Evolutionary conservation across 2,797 vertebrate genomes (phyloP).

Genomic region (Melanogrammus aeglefinus): DNA sequence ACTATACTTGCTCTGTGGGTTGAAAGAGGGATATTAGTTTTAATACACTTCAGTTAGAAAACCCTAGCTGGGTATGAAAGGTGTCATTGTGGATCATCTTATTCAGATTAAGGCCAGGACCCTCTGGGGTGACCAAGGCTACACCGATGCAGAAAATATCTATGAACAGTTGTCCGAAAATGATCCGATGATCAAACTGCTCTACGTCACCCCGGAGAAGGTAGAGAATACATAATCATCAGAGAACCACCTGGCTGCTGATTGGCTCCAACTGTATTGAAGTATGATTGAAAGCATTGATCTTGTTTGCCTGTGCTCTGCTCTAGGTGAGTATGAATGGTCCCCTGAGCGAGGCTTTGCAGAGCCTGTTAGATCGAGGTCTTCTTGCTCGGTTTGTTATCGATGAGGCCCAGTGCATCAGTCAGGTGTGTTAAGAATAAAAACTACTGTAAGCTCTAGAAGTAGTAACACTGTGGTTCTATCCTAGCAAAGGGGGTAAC

Average conservation of each 20-base stretch:
- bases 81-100: not conserved
- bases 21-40: not conserved
- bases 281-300: not conserved
- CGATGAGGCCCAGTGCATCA: slow-evolving; percentile 98
- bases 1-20: not conserved
- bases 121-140: slow-evolving; percentile 89
- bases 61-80: too few species aligned
- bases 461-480: not conserved
- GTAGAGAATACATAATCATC: slow-evolving; percentile 59
- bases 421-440: slow-evolving; percentile 79
- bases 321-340: slow-evolving; percentile 85
- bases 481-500: not conserved
- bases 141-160: slow-evolving; percentile 82
- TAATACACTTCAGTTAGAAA: too few species aligned
- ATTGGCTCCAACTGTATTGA: not conserved
- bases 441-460: too few species aligned
- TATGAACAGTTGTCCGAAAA: slow-evolving; percentile 94
- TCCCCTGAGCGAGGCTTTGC: slow-evolving; percentile 82
- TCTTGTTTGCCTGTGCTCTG: slow-evolving; percentile 7
- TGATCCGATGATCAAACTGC: slow-evolving; percentile 90
- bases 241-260: too few species aligned
- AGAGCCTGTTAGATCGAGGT: slow-evolving; percentile 85
- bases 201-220: slow-evolving; percentile 97
- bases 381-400: slow-evolving; percentile 88
- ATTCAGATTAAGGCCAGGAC: slow-evolving; percentile 89